phyloP scores from a whole-genome alignment of 2,888 invertebrate genomes.

The Spicauda simplicius region DNA sequence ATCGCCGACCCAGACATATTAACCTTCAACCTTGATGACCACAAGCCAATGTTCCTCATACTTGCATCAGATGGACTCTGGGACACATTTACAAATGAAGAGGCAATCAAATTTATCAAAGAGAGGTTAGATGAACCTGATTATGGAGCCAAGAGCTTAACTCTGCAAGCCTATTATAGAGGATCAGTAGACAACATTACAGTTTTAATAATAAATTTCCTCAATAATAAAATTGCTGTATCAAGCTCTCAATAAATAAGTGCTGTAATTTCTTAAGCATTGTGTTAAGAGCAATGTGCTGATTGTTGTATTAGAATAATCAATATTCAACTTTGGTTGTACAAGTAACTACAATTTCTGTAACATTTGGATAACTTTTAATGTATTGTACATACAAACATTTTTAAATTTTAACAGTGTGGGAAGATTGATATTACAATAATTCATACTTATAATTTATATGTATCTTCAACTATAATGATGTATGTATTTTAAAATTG shows the following conservation, averaged over 20 bases:
- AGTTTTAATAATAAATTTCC: conserved; percentile 94
- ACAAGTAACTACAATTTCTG: neutral
- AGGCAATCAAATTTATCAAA: conserved; percentile 95
- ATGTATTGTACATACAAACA: neutral
- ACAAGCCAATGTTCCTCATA: conserved; percentile 94
- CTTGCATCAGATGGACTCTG: conserved; percentile 98
- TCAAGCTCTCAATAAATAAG: conserved; percentile 40
- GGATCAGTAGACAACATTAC: conserved; percentile 98
- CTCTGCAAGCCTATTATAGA: conserved; percentile 94
- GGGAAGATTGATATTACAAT: neutral
- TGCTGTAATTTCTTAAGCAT: neutral
- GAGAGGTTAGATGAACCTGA: conserved; percentile 93
- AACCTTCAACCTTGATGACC: conserved; percentile 94
- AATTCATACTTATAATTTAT: neutral
- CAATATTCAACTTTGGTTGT: neutral
- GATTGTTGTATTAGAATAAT: neutral
- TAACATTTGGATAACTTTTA: neutral
- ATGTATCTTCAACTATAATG: conserved; percentile 27
- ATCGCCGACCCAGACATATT: conserved; percentile 98
- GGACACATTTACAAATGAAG: conserved; percentile 98
- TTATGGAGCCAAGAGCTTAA: conserved; percentile 96
- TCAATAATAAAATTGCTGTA: conserved; percentile 73
- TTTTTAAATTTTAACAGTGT: neutral
- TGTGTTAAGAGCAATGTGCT: neutral
- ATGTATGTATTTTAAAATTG: conserved; percentile 29